These are phyloP conservation scores for Chloebia gouldiae DNA, from an alignment of 2,113 vertebrate species.

Conservation along the genomic window DNA sequence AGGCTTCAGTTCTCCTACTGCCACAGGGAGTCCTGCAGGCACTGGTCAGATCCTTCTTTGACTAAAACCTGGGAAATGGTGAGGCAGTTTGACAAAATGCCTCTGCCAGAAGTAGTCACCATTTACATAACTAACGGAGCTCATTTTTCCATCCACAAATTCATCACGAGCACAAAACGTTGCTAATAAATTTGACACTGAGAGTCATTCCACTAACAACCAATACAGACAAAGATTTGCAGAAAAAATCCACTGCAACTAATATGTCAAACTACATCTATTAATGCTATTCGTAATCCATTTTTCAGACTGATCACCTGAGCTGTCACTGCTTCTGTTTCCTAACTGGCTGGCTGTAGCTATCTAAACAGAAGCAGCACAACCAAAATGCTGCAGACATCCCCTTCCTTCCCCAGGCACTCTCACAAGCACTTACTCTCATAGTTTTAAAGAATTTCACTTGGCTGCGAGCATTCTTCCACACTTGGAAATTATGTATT, in stretches of 20 bases:
- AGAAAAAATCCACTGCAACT: neutral
- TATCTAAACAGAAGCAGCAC: neutral
- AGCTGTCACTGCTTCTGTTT: neutral
- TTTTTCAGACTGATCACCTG: neutral
- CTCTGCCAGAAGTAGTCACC: neutral
- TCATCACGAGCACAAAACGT: neutral
- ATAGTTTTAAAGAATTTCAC: neutral
- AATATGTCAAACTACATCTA: neutral
- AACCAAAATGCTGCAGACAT: accelerated
- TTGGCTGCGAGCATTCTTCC: neutral
- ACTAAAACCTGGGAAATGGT: neutral
- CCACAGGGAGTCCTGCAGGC: neutral
- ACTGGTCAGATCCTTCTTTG: neutral
- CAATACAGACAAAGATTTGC: neutral
- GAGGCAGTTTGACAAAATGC: neutral
- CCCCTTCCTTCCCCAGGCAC: neutral
- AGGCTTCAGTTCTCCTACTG: neutral
- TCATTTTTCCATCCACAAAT: neutral
- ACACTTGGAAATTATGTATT: neutral
- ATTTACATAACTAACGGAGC: neutral
- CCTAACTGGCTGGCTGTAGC: neutral
- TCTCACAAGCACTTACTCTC: neutral
- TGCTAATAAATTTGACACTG: neutral
- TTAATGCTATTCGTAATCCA: neutral
- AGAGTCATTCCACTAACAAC: neutral